Percentiles rank a stretch among this genome's conserved stretches.
Conservation (phyloP, 2,797 vertebrate species). For the Hypotaenidia okinawae region DNA sequence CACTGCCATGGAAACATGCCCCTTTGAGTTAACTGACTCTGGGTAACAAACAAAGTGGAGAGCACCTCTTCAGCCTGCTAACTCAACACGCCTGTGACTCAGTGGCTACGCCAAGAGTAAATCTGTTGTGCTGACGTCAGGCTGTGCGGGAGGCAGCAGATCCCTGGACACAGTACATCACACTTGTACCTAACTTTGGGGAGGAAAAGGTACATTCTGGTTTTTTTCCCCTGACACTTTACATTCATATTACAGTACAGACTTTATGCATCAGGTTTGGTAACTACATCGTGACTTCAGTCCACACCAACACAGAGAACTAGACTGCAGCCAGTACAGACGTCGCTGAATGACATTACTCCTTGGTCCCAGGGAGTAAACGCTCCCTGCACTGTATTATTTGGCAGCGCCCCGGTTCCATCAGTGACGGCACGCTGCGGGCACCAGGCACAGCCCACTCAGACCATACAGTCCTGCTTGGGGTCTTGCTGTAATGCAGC, state of each 20-base stretch:
- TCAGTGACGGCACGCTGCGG: neutral
- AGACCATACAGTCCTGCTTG: neutral
- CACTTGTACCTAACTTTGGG: neutral
- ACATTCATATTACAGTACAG: conserved; percentile 44
- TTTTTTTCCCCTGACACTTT: neutral
- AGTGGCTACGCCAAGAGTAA: neutral
- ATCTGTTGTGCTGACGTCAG: neutral
- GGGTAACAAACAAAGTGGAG: conserved; percentile 7
- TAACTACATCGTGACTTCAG: conserved; percentile 20
- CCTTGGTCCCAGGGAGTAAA: conserved; percentile 18
- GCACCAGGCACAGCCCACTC: neutral
- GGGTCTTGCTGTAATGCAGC: too few species aligned
- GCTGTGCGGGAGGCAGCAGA: neutral
- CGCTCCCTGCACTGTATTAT: neutral
- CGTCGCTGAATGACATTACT: neutral
- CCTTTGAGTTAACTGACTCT: conserved; percentile 36
- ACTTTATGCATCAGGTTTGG: neutral
- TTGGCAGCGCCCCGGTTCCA: neutral
- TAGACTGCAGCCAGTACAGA: neutral
- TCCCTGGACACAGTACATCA: neutral
- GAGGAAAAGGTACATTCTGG: neutral
- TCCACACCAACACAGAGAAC: neutral
- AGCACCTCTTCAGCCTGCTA: conserved; percentile 27
- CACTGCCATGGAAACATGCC: neutral
- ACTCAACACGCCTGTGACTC: neutral